A percentile compares a stretch with the other conserved stretches of the same genome.
phyloP scores from a whole-genome alignment of 2,113 vertebrate genomes.

The Gallinago paraguaiae region DNA sequence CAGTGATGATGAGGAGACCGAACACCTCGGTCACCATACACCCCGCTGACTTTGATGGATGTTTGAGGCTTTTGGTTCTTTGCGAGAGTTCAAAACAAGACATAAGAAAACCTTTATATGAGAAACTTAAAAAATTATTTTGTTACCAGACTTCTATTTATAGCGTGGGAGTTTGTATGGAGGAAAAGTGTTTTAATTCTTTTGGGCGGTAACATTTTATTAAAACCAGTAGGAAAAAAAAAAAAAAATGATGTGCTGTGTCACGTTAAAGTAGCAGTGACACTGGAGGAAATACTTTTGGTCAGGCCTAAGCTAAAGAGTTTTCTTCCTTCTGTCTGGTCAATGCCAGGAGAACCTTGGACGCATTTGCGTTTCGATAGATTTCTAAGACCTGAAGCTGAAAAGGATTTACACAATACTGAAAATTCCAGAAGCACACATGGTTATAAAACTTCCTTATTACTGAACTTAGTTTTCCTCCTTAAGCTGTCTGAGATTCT shows the following conservation, averaged over 20 bases:
- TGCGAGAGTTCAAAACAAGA: not conserved
- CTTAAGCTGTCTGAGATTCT: not conserved
- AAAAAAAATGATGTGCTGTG: not conserved
- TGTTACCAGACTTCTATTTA: not conserved
- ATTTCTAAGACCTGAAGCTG: not conserved
- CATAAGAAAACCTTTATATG: not conserved
- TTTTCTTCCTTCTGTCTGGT: not conserved
- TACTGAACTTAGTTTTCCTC: not conserved
- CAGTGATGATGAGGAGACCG: not conserved
- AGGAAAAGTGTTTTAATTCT: not conserved
- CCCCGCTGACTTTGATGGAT: not conserved
- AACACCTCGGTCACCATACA: rapidly evolving
- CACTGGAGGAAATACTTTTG: not conserved
- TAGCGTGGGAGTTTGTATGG: not conserved
- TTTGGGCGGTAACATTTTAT: not conserved
- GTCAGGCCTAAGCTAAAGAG: not conserved
- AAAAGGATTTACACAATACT: not conserved
- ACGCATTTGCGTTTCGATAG: not conserved
- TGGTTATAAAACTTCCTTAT: not conserved
- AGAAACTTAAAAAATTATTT: not conserved
- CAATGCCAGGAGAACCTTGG: not conserved
- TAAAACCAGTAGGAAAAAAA: not conserved
- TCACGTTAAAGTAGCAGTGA: not conserved
- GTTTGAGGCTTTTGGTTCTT: not conserved
- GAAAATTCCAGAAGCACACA: not conserved